These are phyloP conservation scores for Prosopocoilus inquinatus DNA, from an alignment of 2,888 invertebrate species.

Conservation along the genomic window DNA sequence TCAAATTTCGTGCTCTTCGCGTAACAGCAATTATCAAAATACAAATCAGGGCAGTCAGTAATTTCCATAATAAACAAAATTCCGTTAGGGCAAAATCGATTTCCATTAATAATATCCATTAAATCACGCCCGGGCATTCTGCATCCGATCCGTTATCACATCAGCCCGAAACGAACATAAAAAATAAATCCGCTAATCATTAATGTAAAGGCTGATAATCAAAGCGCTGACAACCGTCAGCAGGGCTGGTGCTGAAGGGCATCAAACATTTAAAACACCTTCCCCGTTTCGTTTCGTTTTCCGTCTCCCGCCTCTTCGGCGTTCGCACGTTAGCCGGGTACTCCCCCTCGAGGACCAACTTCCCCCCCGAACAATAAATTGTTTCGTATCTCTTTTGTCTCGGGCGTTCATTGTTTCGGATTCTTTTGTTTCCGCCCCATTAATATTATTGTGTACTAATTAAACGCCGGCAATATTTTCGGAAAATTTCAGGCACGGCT, in stretches of 20 bases:
- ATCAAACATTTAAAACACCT: constrained; percentile 14
- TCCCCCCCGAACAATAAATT: constrained; percentile 1
- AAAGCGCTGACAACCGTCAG: constrained; percentile 13
- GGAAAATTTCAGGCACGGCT: too few relatives aligned
- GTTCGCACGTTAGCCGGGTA: neutral
- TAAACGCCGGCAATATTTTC: neutral
- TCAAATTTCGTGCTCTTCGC: too few relatives aligned
- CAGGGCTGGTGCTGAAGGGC: constrained; percentile 2
- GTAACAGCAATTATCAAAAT: neutral
- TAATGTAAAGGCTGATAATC: constrained; percentile 10
- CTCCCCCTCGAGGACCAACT: neutral
- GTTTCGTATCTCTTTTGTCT: constrained; percentile 3
- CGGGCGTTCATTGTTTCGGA: neutral
- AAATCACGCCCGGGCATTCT: neutral
- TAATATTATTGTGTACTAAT: neutral
- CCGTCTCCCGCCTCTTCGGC: neutral
- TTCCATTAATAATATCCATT: neutral
- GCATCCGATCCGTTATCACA: neutral
- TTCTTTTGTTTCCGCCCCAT: neutral
- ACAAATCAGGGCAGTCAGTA: neutral
- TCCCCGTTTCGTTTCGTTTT: neutral
- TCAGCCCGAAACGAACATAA: neutral
- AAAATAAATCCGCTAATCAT: constrained; percentile 17
- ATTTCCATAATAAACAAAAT: neutral
- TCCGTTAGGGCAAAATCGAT: neutral